Evolutionary conservation across 92 coral and sea anemone genomes (phyloP), one percentile per base, ranked within the genome.

Genomic region (Porites cylindrica): DNA sequence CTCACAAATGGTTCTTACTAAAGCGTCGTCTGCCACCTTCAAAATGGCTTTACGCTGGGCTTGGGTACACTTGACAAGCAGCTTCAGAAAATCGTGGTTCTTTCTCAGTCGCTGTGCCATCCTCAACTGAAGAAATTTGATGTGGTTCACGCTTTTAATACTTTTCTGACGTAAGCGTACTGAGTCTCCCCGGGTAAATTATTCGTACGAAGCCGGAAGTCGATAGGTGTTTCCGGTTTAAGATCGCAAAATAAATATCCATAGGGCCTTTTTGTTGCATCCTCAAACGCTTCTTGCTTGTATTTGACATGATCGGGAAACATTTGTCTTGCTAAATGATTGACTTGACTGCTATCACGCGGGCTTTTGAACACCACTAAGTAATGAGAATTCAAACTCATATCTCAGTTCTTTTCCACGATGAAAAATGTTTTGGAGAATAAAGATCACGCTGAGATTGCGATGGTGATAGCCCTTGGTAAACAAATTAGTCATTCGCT

Each of bases 301-400:
- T 79, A 81, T 50, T 78, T 83, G 4, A 67, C 26, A 51, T 59
- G 74, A 79, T 72, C 6, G 47, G 47, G 47, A 38, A 38, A 38
- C 75, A 82, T 81, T 74, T 91, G 91, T 68, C 82, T 81, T 53
- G 84, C 80, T 51, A 87, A 67, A 17, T 62, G 72, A 82, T 79
- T 72, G 32, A 91, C 83, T 52, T 90, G 91, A 74, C 91, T 86
- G 18, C 80, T 81, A 81, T 90, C 93, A 17, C 94, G 61, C 3
- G 61, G 61, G 16, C 13, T 10, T 56, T 56, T 56, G 13, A 56
- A 82, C 23, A 85, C 59, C 10, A 86, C 64, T 61, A 66, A 59
- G 60, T 90, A 86, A 51, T 87, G 86, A n/a, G 58, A 76, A 23
- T 23, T 23, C 24, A 23, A 23, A 23, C 24, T 23, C 24, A 23